Evolutionary conservation across 2,113 vertebrate genomes (phyloP).

Genomic region (Lampris megalopsis): DNA sequence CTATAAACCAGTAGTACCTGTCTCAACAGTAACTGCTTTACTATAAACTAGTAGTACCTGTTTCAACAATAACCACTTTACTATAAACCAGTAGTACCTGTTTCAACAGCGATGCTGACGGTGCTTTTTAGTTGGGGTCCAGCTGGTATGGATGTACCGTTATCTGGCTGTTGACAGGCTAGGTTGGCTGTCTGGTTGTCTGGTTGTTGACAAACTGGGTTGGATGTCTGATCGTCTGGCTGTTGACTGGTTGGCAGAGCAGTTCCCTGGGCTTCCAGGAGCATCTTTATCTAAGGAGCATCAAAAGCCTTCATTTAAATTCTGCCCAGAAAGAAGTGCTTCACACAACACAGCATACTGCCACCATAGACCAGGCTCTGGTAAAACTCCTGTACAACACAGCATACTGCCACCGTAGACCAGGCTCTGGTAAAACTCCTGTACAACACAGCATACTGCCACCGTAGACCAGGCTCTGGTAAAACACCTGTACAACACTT

Average conservation of each 20-base stretch:
- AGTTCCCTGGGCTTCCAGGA: constrained; percentile 89
- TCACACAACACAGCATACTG: neutral
- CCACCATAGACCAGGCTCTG: too few relatives aligned
- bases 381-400: too few relatives aligned
- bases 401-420: too few relatives aligned
- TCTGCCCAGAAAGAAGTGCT: neutral
- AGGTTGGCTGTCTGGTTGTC: constrained; percentile 69
- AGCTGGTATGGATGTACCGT: constrained; percentile 1
- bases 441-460: too few relatives aligned
- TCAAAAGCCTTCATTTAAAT: neutral
- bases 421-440: too few relatives aligned
- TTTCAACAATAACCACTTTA: too few relatives aligned
- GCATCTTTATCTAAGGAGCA: constrained; percentile 88
- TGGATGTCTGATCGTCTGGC: neutral
- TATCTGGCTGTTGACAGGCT: constrained; percentile 48
- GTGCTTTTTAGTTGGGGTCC: constrained; percentile 63
- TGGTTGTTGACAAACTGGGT: constrained; percentile 19
- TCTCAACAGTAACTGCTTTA: too few relatives aligned
- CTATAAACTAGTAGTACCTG: too few relatives aligned
- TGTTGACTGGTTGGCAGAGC: constrained; percentile 48
- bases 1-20: too few relatives aligned
- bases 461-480: too few relatives aligned
- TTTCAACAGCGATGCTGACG: constrained; percentile 93
- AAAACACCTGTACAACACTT: too few relatives aligned
- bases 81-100: constrained; percentile 82